Evolutionary conservation across 2,797 vertebrate species (phyloP), one percentile per base, ranked within the genome.

Genomic region (Sebastes oblongus): DNA sequence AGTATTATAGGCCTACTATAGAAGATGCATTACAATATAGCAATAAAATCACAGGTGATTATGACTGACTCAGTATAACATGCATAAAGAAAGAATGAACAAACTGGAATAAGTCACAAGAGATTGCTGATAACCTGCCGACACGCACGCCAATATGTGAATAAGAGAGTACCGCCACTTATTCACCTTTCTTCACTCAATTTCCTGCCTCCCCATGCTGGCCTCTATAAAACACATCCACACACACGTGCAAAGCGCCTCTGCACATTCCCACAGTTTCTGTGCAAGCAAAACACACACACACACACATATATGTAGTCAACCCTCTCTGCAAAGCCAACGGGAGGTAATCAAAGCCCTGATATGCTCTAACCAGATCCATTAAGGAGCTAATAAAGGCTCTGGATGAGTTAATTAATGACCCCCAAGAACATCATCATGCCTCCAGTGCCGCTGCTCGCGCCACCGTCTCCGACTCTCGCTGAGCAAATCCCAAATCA

Each of bases 331-430:
- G 60, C 74, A 66, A 87, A 82, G 91, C 91, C 90, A 81, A 84
- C 66, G 79, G 92, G 92, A 93, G 89, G 90, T 92, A 94, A 94
- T 94, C 91, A 93, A 86, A 84, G 82, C 75, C 76, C 86, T 90
- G 89, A 94, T 94, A 91, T 84, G 88, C 93, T 91, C 89, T 92
- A 94, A 94, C 91, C 91, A 93, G 90, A 94, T 92, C 93, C 92
- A 95, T 95, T 95, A 95, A 87, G 89, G 83, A 89, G 90, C 91
- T 93, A 95, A 95, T 95, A 94, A 92, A 92, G 88, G 90, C 85
- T 88, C 65, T 80, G 90, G 92, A 90, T 92, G 91, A 93, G 92
- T 93, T 94, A 94, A 95, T 94, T 93, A 94, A 94, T 92, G 91
- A 94, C 91, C 93, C 93, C 90, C 86, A 87, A 88, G 92, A 92